Base-by-base conservation (phyloP, 92 coral and sea anemone genomes). In the Epizoanthus illoricatus region DNA sequence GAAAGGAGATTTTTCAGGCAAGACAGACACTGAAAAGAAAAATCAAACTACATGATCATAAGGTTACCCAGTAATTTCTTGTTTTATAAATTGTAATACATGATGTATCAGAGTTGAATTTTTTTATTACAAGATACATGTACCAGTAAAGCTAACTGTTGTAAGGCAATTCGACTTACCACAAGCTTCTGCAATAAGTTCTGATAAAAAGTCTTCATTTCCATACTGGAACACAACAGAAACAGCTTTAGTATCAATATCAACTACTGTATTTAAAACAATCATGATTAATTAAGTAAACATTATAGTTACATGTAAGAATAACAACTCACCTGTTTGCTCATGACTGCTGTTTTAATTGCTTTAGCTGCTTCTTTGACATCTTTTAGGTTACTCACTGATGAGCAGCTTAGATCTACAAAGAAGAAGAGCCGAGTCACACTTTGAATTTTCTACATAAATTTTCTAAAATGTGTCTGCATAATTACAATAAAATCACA, bases 131-230 rank as follows among this genome's bases (percentile, higher is more conserved):
- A 49, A 81, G 17, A 1, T 36, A 28, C n/a, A 21, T 19, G 3
- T 6, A 23, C 2, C 3, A 20, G n/a, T 21, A 19, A 17, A 10
- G 7, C 9, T 49, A 15, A 49, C 56, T 49, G 56, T 0, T 52
- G 13, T 52, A 13, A 52, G 56, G 56, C 2, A 52, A 52, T 52
- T 52, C 13, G 56, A 69, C 98, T 71, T 78, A 96, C 99, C 98
- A 90, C 99, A 96, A 2, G 99, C 99, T 24, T 94, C 86, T 6
- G 98, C 90, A 49, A 96, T 85, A 21, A 96, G 87, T 59, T 93
- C 98, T 75, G 98, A 91, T 58, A 96, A 70, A 76, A 96, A 96
- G 28, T 96, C 99, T 80, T 96, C 99, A 91, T 96, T 96, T 49
- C 99, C 99, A 90, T 93, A 96, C 99, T 96, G 69, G 39, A 84